Conservation (phyloP, 2,113 vertebrate species). For the mouse (Mus musculus) region GRCm39 chr1:76509001-76509500, state of each 20-base stretch:
- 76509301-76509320: background rate
- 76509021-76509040: background rate
- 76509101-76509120: background rate
- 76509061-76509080: background rate
- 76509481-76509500: background rate
- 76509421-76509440: background rate
- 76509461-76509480: background rate
- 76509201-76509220: background rate
- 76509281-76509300: background rate
- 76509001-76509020: fast-evolving
- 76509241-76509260: background rate
- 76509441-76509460: background rate
- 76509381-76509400: background rate
- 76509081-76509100: background rate
- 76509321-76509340: background rate
- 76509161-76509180: background rate
- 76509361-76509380: background rate
- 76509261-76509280: background rate
- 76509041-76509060: background rate
- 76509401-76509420: background rate
- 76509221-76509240: background rate
- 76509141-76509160: background rate
- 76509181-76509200: background rate
- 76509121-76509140: background rate
- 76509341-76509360: background rate